Percentiles rank a stretch among this genome's conserved stretches.
phyloP scores from a whole-genome alignment of 2,797 vertebrate species.

The Poecilia gillii region DNA sequence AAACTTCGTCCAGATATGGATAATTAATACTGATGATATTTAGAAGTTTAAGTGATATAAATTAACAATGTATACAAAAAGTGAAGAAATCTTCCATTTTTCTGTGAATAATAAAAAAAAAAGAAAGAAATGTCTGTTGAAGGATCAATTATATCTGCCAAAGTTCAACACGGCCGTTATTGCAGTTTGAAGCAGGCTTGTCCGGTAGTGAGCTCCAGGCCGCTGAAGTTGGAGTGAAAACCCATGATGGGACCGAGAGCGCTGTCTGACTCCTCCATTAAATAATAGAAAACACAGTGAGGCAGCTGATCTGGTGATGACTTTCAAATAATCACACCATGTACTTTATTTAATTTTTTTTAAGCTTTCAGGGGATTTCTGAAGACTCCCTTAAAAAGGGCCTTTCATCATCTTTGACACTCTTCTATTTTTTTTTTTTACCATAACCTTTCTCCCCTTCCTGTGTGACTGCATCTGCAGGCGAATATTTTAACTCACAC shows the following conservation, averaged over 20 bases:
- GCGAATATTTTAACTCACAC: constrained; percentile 7
- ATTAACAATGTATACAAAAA: not conserved
- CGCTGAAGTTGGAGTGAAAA: not conserved
- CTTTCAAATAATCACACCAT: constrained; percentile 26
- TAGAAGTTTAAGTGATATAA: not conserved
- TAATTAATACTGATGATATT: not conserved
- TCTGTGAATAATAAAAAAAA: not conserved
- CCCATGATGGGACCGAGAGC: not conserved
- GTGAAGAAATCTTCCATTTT: not conserved
- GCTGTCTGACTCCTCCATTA: not conserved
- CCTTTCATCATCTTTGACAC: constrained; percentile 41
- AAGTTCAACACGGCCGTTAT: not conserved
- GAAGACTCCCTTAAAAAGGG: constrained; percentile 11
- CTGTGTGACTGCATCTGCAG: not conserved
- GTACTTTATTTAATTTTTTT: not conserved
- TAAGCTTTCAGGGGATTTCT: constrained; percentile 28
- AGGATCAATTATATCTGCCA: not conserved
- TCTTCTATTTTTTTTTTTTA: not conserved
- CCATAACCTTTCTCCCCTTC: not conserved
- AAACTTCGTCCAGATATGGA: not conserved
- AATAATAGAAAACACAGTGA: not conserved
- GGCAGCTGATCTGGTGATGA: not conserved
- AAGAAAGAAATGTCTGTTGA: not conserved
- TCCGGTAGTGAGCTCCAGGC: not conserved
- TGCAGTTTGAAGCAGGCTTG: not conserved